phyloP scores from a whole-genome alignment of 2,888 invertebrate species.

The Eremobia ochroleuca region DNA sequence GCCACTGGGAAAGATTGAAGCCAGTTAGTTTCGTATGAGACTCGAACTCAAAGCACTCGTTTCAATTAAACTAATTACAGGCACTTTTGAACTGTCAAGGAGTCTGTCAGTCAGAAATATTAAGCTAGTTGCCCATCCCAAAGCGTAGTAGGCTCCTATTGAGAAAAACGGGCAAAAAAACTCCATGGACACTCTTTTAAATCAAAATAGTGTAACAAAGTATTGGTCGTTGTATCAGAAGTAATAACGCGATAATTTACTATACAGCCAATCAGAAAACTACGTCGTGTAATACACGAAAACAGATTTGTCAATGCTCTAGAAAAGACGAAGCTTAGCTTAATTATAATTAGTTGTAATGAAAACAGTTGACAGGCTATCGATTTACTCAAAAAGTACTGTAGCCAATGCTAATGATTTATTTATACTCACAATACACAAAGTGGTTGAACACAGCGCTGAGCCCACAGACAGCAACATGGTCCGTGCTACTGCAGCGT shows the following conservation, averaged over 20 bases:
- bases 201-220: neutral
- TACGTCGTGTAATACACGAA: neutral
- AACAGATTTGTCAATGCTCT: neutral
- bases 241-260: no score
- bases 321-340: neutral
- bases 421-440: slow-evolving; percentile 85
- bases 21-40: neutral
- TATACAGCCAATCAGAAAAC: neutral
- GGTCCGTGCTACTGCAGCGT: slow-evolving; percentile 86
- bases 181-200: neutral
- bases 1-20: slow-evolving; percentile 79
- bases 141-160: neutral
- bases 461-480: slow-evolving; percentile 86
- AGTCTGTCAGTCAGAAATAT: neutral
- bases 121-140: neutral
- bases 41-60: neutral
- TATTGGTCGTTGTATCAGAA: neutral
- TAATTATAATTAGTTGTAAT: no score
- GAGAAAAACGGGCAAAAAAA: neutral
- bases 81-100: no score
- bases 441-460: slow-evolving; percentile 85
- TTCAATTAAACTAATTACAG: neutral
- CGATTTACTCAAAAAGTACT: neutral
- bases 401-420: neutral
- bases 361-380: neutral